Evolutionary conservation across 2,113 vertebrate genomes (phyloP).

Genomic region (Crotalus viridis): DNA sequence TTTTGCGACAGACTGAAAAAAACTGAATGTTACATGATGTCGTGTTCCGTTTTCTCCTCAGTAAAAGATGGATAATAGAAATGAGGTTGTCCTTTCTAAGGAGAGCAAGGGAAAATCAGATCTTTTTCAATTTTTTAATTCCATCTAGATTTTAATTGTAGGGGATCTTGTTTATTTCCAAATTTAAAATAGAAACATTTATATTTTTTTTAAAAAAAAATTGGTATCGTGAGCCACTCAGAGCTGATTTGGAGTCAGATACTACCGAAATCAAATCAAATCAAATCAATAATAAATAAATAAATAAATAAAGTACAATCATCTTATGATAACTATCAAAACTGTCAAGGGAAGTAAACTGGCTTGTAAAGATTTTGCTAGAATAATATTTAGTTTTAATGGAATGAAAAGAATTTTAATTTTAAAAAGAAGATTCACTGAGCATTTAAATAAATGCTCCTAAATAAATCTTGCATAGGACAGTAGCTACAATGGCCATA

Average conservation of each 20-base stretch:
- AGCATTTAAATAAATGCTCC: slow-evolving; percentile 47
- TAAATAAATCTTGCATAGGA: slow-evolving; percentile 47
- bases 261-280: neutral
- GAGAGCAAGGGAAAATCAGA: neutral
- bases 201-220: neutral
- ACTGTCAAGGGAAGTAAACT: neutral
- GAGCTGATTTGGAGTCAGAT: neutral
- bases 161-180: neutral
- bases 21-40: neutral
- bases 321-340: neutral
- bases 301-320: neutral
- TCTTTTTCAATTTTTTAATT: neutral
- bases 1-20: neutral
- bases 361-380: neutral
- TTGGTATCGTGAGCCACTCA: neutral
- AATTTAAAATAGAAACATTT: neutral
- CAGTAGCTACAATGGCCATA: slow-evolving; percentile 39
- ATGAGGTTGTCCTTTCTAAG: neutral
- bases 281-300: neutral
- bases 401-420: neutral
- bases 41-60: neutral
- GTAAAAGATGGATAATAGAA: neutral
- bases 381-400: slow-evolving; percentile 23
- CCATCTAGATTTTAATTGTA: neutral
- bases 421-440: slow-evolving; percentile 45